Evolutionary conservation across 2,113 vertebrate species (phyloP), one percentile per base, ranked within the genome.

Genomic region (Archilochus colubris): DNA sequence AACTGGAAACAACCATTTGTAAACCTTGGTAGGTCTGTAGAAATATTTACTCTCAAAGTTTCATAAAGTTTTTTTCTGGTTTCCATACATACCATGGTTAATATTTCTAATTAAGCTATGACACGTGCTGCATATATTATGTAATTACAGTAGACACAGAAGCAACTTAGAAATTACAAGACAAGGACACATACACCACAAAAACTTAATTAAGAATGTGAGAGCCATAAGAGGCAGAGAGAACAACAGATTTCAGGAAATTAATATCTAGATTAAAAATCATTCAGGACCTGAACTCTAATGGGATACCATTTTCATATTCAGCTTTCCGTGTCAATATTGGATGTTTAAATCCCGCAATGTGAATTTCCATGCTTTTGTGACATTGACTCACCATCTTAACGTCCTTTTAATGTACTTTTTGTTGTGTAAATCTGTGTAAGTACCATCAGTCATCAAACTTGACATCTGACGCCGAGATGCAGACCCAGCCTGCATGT

Each of bases 351-450:
- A 98, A 98, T 98, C 97, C 97, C 22, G 94, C 96, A 95, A 97
- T 96, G 96, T 96, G 97, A 96, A 97, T 97, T 97, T 97, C 97
- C 93, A 93, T 91, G 97, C 97, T 97, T 98, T 97, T 97, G 97
- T 98, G 97, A 90, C 95, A 97, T 97, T 97, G 97, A 97, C 96
- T 98, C 94, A 94, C 94, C 96, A 95, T 98, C 97, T 97, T 97
- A 97, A 96, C 86, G 89, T 98, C 97, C 94, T 93, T 97, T 97
- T 98, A 97, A 98, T 97, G 97, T 97, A 97, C 97, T 98, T 98
- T 98, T 98, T 98, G 97, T 98, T 98, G 98, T 98, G 98, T 98
- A 98, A 98, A 98, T 98, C 97, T 98, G 97, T 97, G 96, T 98
- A 98, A 98, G 97, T 98, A 97, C 97, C 97, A 97, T 98, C 97